Evolutionary conservation across 1,140 invertebrate species (phyloP), one percentile per base, ranked within the genome.

Genomic region (Drosophila mayri): DNA sequence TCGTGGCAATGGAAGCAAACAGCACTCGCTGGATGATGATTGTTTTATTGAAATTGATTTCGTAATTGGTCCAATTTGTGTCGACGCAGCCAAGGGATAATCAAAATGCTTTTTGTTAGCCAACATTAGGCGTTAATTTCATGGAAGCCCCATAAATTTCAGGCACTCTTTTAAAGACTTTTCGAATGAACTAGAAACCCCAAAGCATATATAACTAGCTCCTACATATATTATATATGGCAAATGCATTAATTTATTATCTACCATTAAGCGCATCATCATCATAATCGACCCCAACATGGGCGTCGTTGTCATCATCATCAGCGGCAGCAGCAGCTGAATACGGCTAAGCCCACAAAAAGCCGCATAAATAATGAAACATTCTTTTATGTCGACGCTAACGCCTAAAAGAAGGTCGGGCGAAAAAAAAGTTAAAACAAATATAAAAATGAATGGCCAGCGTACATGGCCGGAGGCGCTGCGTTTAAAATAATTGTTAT

Each of bases 1-100:
- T 40, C 67, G 22, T 62, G 49, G 68, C 79, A 64, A 80, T 70
- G 77, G 25, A 40, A 46, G 11, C 7, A 37, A 16, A 22, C 25
- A 25, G 20, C 20, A 14, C 7, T 44, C 43, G 49, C 52, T 43
- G 50, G 20, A 9, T 76, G 50, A 60, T 62, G 60, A 41, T 58
- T 58, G 44, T 76, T 83, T 76, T 65, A 84, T 66, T 84, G 70
- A 70, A 83, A 83, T 83, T 83, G 81, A 79, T 83, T 84, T 70
- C 59, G 61, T 84, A 84, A 84, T 84, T 84, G 81, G 66, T 50
- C 76, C 62, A 84, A 82, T 82, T 81, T 82, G 72, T 50, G 59
- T 16, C 43, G 78, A 46, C 58, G 54, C 18, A 64, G 72, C 57
- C 66, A 38, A 28, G 10, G 62, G 61, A 63, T 82, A 82, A 73